phyloP scores from a whole-genome alignment of 2,113 vertebrate species.

The Prionailurus viverrinus region DNA sequence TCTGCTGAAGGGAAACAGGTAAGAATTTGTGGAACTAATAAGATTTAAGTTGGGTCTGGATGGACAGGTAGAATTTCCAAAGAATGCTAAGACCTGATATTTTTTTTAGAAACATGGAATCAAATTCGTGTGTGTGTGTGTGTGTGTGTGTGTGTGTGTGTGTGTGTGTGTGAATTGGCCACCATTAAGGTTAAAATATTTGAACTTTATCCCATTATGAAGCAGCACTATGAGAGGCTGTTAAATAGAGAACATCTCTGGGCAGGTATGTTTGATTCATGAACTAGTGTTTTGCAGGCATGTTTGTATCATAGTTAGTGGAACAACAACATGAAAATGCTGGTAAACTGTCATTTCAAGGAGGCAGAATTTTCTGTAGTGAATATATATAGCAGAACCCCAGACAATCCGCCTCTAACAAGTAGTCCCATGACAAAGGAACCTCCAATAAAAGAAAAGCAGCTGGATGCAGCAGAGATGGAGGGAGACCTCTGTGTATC shows the following conservation, averaged over 20 bases:
- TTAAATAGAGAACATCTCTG: background rate
- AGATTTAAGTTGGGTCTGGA: constrained; percentile 24
- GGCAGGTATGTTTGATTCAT: background rate
- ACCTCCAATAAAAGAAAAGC: background rate
- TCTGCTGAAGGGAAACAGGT: background rate
- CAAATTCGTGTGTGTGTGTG: background rate
- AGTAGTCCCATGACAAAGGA: background rate
- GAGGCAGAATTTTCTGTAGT: background rate
- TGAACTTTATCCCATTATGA: background rate
- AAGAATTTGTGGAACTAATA: background rate
- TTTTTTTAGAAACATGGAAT: background rate
- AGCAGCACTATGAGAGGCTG: background rate
- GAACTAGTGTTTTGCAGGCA: background rate
- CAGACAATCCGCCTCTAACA: background rate
- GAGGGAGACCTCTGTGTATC: background rate
- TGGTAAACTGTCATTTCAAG: background rate
- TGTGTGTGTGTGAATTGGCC: background rate
- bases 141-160: background rate
- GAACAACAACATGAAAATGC: background rate
- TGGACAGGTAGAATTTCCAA: constrained; percentile 35
- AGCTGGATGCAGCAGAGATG: background rate
- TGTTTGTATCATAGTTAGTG: background rate
- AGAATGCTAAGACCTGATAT: background rate
- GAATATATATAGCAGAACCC: background rate
- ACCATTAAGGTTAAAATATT: background rate